Conservation (phyloP, 2,113 vertebrate species). For the Pterophyllum scalare region DNA sequence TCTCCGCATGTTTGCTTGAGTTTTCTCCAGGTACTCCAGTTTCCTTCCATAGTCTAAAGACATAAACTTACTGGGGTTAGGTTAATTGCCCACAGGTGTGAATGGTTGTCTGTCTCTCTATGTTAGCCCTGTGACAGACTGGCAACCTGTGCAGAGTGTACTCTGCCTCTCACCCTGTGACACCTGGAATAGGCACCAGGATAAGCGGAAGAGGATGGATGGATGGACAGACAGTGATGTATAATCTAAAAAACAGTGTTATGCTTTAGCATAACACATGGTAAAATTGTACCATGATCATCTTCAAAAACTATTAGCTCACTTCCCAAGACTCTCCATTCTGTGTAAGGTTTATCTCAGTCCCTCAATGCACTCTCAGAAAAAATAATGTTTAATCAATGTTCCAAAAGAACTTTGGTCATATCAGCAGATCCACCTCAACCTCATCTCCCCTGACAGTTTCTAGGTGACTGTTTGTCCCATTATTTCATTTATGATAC, state of each 20-base stretch:
- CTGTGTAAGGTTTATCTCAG: conserved; percentile 25
- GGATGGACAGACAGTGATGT: too few relatives aligned
- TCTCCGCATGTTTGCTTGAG: too few relatives aligned
- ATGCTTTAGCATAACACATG: neutral
- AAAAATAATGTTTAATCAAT: conserved; percentile 75
- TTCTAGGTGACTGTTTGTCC: conserved; percentile 54
- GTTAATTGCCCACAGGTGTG: too few relatives aligned
- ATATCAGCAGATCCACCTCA: conserved; percentile 65
- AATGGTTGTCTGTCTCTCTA: too few relatives aligned
- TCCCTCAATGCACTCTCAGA: conserved; percentile 29
- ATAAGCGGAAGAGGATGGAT: too few relatives aligned
- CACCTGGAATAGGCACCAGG: too few relatives aligned
- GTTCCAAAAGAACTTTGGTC: conserved; percentile 51
- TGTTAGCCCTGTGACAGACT: too few relatives aligned
- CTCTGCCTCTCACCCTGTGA: too few relatives aligned
- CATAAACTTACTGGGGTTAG: too few relatives aligned
- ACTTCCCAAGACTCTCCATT: conserved; percentile 35
- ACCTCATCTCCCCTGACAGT: conserved; percentile 46
- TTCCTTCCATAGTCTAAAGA: too few relatives aligned
- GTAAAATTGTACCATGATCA: neutral
- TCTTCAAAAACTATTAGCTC: neutral
- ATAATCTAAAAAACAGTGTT: neutral
- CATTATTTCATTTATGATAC: conserved; percentile 56
- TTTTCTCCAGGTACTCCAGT: too few relatives aligned
- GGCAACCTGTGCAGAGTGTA: too few relatives aligned